These are phyloP conservation scores for Polyodon spathula DNA, from an alignment of 2,113 vertebrate species.

Conservation along the genomic window DNA sequence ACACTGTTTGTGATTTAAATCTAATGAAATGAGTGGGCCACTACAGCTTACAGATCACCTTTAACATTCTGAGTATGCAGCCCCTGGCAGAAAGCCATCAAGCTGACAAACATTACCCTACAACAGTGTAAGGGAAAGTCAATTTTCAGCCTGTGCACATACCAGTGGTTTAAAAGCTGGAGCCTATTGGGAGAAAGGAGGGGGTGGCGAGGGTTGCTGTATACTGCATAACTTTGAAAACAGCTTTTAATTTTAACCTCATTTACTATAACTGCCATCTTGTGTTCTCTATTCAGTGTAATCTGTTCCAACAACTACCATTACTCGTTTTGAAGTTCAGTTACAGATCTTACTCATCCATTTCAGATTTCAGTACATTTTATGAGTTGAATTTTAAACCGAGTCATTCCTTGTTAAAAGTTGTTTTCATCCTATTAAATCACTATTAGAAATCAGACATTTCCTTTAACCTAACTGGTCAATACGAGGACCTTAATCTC, in stretches of 20 bases:
- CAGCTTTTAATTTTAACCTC: slow-evolving; percentile 17
- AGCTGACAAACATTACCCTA: slow-evolving; percentile 13
- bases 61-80: neutral
- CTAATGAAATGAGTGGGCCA: neutral
- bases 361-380: slow-evolving; percentile 9
- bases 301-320: slow-evolving; percentile 13
- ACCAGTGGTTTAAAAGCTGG: too few species aligned
- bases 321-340: slow-evolving; percentile 7
- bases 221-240: slow-evolving; percentile 19
- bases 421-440: too few species aligned
- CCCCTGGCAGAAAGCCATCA: neutral
- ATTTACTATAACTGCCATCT: slow-evolving; percentile 21
- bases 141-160: neutral
- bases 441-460: too few species aligned
- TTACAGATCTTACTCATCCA: slow-evolving; percentile 4
- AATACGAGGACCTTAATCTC: too few species aligned
- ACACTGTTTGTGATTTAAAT: neutral
- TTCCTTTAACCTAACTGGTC: too few species aligned
- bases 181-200: neutral
- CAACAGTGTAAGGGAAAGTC: slow-evolving; percentile 3
- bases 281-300: slow-evolving; percentile 22
- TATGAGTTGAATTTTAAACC: too few species aligned
- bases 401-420: too few species aligned
- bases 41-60: neutral
- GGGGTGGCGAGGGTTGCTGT: slow-evolving; percentile 11